Conservation (phyloP, 2,888 invertebrate species). For the Stenodera caucasica region DNA sequence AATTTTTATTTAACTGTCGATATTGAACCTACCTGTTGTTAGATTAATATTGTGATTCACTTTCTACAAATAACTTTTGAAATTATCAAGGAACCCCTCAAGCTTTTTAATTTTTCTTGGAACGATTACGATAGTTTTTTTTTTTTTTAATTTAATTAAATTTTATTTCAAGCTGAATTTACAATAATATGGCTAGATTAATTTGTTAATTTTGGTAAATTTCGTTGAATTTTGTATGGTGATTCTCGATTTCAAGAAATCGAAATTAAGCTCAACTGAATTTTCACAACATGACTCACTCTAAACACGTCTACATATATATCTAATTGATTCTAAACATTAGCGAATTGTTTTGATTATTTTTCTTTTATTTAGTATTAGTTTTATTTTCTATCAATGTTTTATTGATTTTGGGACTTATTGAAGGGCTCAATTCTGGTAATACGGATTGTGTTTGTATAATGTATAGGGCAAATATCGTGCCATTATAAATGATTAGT, state of each 20-base stretch:
- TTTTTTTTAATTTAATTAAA: neutral
- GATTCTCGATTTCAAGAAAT: neutral
- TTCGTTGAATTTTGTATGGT: neutral
- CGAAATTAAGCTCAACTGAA: neutral
- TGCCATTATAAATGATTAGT: constrained; percentile 27
- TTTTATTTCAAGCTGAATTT: neutral
- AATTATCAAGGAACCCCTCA: neutral
- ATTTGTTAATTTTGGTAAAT: no score
- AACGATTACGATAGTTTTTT: neutral
- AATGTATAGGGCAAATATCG: constrained; percentile 17
- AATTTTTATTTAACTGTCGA: no score
- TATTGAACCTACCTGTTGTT: constrained; percentile 7
- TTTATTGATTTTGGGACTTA: no score
- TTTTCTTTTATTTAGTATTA: neutral
- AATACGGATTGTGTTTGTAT: neutral
- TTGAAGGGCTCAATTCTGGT: no score
- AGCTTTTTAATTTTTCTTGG: constrained; percentile 3
- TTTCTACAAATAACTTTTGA: neutral
- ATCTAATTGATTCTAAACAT: neutral
- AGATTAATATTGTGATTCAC: constrained; percentile 4
- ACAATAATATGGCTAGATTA: neutral
- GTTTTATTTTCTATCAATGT: neutral
- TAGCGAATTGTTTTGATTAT: neutral
- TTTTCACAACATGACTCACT: neutral
- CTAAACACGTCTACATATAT: neutral